phyloP scores from a whole-genome alignment of 2,797 vertebrate genomes.

The Leuciscus waleckii region DNA sequence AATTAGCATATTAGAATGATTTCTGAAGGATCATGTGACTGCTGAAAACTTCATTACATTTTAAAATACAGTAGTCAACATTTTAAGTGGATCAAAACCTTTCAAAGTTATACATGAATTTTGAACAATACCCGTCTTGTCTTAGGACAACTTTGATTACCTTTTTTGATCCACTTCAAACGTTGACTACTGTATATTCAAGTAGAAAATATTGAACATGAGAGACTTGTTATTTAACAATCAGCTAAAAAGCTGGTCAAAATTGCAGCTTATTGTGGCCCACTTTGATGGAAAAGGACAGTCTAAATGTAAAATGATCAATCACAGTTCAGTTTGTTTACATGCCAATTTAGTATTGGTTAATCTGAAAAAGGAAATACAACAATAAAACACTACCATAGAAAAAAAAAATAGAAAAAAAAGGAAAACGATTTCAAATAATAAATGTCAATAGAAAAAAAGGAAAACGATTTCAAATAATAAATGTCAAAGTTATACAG shows the following conservation, averaged over 20 bases:
- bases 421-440: neutral
- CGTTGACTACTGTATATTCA: neutral
- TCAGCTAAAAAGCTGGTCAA: neutral
- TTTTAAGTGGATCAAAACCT: too few relatives aligned
- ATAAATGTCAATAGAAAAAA: neutral
- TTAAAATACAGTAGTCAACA: neutral
- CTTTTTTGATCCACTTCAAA: too few relatives aligned
- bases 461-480: neutral
- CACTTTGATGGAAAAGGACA: neutral
- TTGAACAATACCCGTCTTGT: too few relatives aligned
- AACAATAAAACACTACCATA: neutral
- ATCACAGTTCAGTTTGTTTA: neutral
- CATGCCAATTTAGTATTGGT: neutral
- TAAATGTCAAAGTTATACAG: neutral
- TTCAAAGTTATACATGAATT: too few relatives aligned
- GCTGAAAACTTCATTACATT: neutral
- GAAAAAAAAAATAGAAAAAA: neutral
- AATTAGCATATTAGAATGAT: neutral
- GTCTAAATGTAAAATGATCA: neutral
- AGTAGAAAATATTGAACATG: neutral
- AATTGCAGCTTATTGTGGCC: neutral
- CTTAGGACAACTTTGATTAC: too few relatives aligned
- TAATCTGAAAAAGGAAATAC: neutral
- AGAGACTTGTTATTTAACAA: neutral
- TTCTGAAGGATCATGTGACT: neutral